A percentile compares a stretch with the other conserved stretches of the same genome.
Conservation (phyloP, 2,113 vertebrate genomes). For the Callopanchax toddi region DNA sequence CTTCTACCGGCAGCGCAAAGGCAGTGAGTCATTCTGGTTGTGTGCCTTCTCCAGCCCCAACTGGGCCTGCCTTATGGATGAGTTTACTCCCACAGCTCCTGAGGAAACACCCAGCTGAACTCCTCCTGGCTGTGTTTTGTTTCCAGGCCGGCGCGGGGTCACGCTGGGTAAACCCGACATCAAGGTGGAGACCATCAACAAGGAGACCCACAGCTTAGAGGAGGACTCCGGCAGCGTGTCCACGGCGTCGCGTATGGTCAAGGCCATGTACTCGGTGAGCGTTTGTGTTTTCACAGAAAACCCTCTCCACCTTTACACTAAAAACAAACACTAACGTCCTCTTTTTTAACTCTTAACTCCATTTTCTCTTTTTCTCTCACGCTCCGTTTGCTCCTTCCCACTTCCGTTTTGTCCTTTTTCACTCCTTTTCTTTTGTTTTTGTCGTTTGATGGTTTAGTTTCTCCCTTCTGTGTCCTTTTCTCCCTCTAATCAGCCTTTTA, state of each 20-base stretch:
- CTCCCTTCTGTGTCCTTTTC: constrained; percentile 83
- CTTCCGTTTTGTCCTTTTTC: constrained; percentile 47
- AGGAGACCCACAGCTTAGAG: constrained; percentile 92
- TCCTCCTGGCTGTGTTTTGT: constrained; percentile 42
- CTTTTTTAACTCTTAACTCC: constrained; percentile 66
- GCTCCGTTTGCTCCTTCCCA: constrained; percentile 61
- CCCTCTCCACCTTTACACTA: constrained; percentile 45
- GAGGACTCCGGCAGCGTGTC: constrained; percentile 93
- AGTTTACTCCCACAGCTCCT: constrained; percentile 12
- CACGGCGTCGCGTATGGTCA: constrained; percentile 95
- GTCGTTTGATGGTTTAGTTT: constrained; percentile 85
- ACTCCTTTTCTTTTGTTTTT: constrained; percentile 57
- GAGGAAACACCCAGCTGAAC: constrained; percentile 14
- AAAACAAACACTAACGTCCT: constrained; percentile 30
- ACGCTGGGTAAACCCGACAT: constrained; percentile 95
- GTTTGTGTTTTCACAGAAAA: constrained; percentile 56
- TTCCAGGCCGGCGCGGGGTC: constrained; percentile 92
- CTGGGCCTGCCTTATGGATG: constrained; percentile 19
- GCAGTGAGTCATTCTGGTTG: constrained; percentile 88
- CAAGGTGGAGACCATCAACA: constrained; percentile 97
- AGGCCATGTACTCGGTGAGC: constrained; percentile 97
- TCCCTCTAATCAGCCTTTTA: constrained; percentile 90
- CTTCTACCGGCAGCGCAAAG: constrained; percentile 95
- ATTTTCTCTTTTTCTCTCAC: constrained; percentile 65
- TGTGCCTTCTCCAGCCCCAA: too few relatives aligned